phyloP scores from a whole-genome alignment of 30 jellyfish, hydroid and myxozoan genomes.

The Turritopsis rubra region DNA sequence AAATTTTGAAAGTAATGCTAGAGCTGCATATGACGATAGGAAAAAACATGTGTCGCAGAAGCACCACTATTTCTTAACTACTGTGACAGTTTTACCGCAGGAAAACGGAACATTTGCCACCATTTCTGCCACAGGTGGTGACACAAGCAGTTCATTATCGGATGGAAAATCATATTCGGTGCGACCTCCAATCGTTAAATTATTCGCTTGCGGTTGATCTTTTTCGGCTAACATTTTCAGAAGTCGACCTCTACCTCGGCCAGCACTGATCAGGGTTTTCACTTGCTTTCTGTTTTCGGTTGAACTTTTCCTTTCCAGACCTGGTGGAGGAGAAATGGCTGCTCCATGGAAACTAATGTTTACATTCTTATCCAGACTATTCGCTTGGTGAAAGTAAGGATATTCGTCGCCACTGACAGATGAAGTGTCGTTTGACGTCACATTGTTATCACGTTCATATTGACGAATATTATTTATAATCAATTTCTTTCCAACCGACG shows the following conservation, averaged over 20 bases:
- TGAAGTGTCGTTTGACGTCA: background rate
- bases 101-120: conserved; percentile 24
- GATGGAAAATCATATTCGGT: conserved; percentile 48
- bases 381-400: background rate
- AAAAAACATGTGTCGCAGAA: too few relatives aligned
- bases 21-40: too few relatives aligned
- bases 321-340: background rate
- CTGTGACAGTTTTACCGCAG: conserved; percentile 45
- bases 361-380: background rate
- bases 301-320: background rate
- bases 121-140: conserved; percentile 49
- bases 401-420: background rate
- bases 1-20: too few relatives aligned
- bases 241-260: background rate
- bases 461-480: background rate
- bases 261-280: background rate
- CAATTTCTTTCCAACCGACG: background rate
- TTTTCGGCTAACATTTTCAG: background rate
- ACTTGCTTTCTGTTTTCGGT: background rate
- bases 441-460: background rate
- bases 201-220: background rate
- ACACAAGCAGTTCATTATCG: conserved; percentile 62
- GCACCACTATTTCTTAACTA: background rate
- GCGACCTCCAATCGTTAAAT: background rate
- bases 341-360: background rate